Conservation (phyloP, 1,140 invertebrate species). For the Tachypleus tridentatus region DNA sequence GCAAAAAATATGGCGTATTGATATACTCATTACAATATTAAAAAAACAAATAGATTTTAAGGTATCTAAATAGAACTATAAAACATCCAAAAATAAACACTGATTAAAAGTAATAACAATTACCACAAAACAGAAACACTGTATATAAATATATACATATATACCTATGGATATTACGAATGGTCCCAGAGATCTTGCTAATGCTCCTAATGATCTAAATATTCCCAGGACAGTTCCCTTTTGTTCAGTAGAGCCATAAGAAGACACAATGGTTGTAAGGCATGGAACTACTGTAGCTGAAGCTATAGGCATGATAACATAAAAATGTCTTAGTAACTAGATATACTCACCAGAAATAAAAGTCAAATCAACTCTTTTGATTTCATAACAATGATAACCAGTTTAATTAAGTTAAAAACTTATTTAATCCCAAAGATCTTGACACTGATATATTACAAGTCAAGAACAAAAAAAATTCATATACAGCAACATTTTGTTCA, state of each 20-base stretch:
- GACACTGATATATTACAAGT: not conserved
- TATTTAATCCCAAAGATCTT: not conserved
- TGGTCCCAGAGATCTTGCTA: constrained; percentile 85
- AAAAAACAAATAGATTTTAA: too few species aligned
- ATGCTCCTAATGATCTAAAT: constrained; percentile 81
- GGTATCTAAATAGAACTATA: too few species aligned
- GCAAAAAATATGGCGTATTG: too few species aligned
- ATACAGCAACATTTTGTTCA: too few species aligned
- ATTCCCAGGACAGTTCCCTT: constrained; percentile 88
- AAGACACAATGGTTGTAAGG: constrained; percentile 76
- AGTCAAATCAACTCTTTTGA: not conserved
- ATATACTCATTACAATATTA: too few species aligned
- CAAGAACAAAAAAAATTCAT: not conserved
- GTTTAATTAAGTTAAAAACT: constrained; percentile 4
- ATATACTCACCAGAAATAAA: not conserved
- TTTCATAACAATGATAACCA: not conserved
- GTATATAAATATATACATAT: not conserved
- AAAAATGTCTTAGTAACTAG: constrained; percentile 15
- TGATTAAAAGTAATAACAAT: too few species aligned
- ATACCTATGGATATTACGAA: constrained; percentile 52
- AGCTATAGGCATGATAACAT: constrained; percentile 42
- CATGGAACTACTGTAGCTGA: constrained; percentile 91
- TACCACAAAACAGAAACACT: too few species aligned
- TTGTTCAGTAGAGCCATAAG: constrained; percentile 62
- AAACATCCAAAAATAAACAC: too few species aligned